These are phyloP conservation scores for Bombus vancouverensis DNA, from an alignment of 1,140 invertebrate genomes.

Conservation along the genomic window DNA sequence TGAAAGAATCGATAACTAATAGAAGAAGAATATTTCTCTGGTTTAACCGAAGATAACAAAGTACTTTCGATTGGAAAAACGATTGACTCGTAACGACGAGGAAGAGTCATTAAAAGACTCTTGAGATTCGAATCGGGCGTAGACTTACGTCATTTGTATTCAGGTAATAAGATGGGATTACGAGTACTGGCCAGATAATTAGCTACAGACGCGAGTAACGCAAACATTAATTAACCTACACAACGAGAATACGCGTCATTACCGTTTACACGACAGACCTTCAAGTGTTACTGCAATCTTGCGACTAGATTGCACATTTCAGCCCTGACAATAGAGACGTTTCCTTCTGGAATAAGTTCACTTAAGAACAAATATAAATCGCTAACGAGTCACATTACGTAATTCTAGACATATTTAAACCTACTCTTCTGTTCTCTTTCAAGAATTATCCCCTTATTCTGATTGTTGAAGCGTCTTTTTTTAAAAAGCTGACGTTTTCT, in stretches of 20 bases:
- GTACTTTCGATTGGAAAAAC: slow-evolving; percentile 37
- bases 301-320: background rate
- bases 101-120: slow-evolving; percentile 43
- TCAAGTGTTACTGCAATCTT: background rate
- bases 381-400: background rate
- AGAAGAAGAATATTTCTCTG: background rate
- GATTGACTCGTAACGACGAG: slow-evolving; percentile 36
- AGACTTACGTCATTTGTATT: slow-evolving; percentile 7
- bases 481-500: too few relatives aligned
- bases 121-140: slow-evolving; percentile 18
- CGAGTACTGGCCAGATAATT: slow-evolving; percentile 58
- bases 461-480: too few relatives aligned
- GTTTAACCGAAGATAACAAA: slow-evolving; percentile 1
- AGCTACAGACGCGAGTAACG: slow-evolving; percentile 56
- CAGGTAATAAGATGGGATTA: slow-evolving; percentile 58
- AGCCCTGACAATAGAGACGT: background rate
- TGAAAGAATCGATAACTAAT: too few relatives aligned
- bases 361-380: background rate
- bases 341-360: background rate
- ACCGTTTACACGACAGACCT: background rate
- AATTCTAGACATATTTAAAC: background rate
- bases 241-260: slow-evolving; percentile 20
- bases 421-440: too few relatives aligned
- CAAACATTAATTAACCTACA: slow-evolving; percentile 68
- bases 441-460: too few relatives aligned